These are phyloP conservation scores for Drosophila robusta DNA, from an alignment of 2,888 invertebrate species.

Conservation along the genomic window DNA sequence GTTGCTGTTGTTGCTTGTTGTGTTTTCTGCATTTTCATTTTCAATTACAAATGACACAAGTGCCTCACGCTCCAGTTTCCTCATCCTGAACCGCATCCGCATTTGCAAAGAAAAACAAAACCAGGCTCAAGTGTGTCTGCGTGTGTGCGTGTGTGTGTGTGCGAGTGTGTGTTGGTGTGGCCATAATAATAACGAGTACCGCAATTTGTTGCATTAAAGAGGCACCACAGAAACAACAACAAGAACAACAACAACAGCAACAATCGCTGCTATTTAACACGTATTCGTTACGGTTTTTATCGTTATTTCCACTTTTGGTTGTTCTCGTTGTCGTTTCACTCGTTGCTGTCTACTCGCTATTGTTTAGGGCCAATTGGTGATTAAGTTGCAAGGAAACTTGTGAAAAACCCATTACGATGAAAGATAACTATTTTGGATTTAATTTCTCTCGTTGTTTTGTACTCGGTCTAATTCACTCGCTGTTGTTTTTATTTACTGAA, in stretches of 20 bases:
- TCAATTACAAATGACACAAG: slow-evolving; percentile 81
- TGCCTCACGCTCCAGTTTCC: slow-evolving; percentile 76
- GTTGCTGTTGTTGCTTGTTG: slow-evolving; percentile 37
- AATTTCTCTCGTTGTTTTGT: too few species aligned
- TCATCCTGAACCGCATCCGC: slow-evolving; percentile 21
- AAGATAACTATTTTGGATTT: too few species aligned
- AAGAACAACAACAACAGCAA: slow-evolving; percentile 29
- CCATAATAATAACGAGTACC: slow-evolving; percentile 66
- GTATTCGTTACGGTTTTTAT: slow-evolving; percentile 32
- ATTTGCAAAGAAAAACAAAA: slow-evolving; percentile 4
- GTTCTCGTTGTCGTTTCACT: background rate
- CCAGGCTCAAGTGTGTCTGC: slow-evolving; percentile 33
- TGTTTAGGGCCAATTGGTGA: too few species aligned
- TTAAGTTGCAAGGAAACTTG: too few species aligned
- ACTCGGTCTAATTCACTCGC: too few species aligned
- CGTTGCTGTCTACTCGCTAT: background rate
- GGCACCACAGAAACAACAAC: slow-evolving; percentile 27
- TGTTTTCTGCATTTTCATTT: slow-evolving; percentile 74
- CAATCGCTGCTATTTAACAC: slow-evolving; percentile 54
- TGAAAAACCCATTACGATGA: too few species aligned
- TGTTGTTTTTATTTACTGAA: too few species aligned
- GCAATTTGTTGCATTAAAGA: slow-evolving; percentile 64
- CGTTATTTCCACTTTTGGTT: slow-evolving; percentile 2
- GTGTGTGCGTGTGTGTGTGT: slow-evolving; percentile 33
- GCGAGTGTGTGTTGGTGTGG: slow-evolving; percentile 30